phyloP scores from a whole-genome alignment of 2,113 vertebrate genomes.

The Corythornis madagascariensis region DNA sequence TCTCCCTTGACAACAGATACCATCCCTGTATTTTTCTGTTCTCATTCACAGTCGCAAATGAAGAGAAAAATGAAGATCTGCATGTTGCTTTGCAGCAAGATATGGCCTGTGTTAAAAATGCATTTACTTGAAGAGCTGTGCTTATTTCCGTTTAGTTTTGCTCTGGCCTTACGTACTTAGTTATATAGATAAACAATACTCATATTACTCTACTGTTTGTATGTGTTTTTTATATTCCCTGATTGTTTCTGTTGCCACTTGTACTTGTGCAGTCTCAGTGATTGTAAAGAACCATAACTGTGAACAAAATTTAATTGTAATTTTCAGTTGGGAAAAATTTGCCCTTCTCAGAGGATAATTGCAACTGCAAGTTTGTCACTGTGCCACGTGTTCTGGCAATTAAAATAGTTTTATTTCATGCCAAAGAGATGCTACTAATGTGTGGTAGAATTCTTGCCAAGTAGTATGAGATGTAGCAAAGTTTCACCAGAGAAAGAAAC shows the following conservation, averaged over 20 bases:
- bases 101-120: background rate
- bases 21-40: background rate
- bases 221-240: background rate
- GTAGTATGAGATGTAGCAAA: background rate
- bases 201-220: background rate
- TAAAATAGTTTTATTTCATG: background rate
- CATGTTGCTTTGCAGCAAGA: background rate
- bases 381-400: background rate
- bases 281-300: background rate
- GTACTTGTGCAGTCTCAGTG: background rate
- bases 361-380: background rate
- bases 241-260: background rate
- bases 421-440: background rate
- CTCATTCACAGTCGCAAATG: background rate
- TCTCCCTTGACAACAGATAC: background rate
- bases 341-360: background rate
- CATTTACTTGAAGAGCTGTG: background rate
- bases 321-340: background rate
- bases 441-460: background rate
- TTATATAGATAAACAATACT: background rate
- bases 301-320: background rate
- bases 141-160: background rate
- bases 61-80: background rate
- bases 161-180: background rate
- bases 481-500: background rate